Percentiles rank a stretch among this genome's conserved stretches.
These are phyloP conservation scores for Meandrusa payeni DNA, from an alignment of 2,888 invertebrate genomes.

Conservation along the genomic window DNA sequence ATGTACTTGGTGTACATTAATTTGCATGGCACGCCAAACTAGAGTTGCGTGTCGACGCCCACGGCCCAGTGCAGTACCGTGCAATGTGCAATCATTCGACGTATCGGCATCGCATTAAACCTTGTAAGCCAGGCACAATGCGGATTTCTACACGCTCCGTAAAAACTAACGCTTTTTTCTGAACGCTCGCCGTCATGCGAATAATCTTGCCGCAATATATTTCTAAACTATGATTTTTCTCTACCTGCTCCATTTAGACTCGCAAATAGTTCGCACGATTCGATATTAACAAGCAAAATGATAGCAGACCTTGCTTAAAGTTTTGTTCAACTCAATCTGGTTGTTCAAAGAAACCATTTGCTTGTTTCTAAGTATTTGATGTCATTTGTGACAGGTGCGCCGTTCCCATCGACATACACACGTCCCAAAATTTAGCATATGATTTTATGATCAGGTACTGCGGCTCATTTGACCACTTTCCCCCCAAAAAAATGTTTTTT, in stretches of 20 bases:
- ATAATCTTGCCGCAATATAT: slow-evolving; percentile 47
- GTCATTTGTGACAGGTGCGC: no score
- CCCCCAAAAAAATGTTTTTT: no score
- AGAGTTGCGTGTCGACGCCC: slow-evolving; percentile 73
- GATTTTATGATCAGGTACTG: no score
- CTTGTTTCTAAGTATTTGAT: no score
- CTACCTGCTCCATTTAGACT: slow-evolving; percentile 3
- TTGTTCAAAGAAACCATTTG: no score
- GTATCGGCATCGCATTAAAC: slow-evolving; percentile 73
- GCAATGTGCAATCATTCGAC: slow-evolving; percentile 66
- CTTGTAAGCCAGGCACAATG: slow-evolving; percentile 57
- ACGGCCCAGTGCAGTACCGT: slow-evolving; percentile 46
- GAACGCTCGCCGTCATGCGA: slow-evolving; percentile 58
- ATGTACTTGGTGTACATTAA: slow-evolving; percentile 60
- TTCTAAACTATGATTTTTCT: slow-evolving; percentile 19
- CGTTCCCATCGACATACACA: no score
- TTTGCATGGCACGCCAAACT: slow-evolving; percentile 63
- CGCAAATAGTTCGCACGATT: slow-evolving; percentile 11
- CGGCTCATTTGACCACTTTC: no score
- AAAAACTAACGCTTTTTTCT: slow-evolving; percentile 57
- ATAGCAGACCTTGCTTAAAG: not conserved
- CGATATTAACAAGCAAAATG: slow-evolving; percentile 12
- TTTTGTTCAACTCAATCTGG: no score
- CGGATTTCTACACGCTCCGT: slow-evolving; percentile 56
- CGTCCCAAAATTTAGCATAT: no score